Percentiles rank a stretch among this genome's conserved stretches.
These are phyloP conservation scores for Callipepla californica DNA, from an alignment of 2,113 vertebrate species.

Conservation along the genomic window DNA sequence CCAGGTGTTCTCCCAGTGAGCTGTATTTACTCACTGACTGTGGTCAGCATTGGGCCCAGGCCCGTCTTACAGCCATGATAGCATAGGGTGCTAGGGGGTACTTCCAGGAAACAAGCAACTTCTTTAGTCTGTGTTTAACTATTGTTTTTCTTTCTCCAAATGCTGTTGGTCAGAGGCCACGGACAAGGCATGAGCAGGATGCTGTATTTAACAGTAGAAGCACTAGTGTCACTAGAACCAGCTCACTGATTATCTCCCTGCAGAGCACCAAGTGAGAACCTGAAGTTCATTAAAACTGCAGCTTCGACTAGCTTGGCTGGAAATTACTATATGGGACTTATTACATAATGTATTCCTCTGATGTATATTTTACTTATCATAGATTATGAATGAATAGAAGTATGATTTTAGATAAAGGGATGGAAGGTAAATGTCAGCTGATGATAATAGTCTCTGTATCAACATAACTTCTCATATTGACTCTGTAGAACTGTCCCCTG, in stretches of 20 bases:
- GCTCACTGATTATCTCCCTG: not conserved
- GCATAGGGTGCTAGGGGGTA: not conserved
- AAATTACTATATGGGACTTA: constrained; percentile 31
- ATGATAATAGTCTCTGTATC: constrained; percentile 60
- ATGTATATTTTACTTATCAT: constrained; percentile 65
- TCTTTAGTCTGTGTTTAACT: not conserved
- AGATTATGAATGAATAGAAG: constrained; percentile 65
- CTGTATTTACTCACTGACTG: not conserved
- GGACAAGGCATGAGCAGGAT: not conserved
- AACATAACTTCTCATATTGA: constrained; percentile 48
- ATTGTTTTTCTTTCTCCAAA: not conserved
- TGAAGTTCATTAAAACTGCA: constrained; percentile 53
- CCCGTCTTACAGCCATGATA: not conserved
- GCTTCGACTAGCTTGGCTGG: constrained; percentile 17
- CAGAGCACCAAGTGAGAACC: not conserved
- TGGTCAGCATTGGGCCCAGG: not conserved
- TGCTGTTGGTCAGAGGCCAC: not conserved
- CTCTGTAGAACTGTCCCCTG: constrained; percentile 22
- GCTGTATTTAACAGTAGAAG: not conserved
- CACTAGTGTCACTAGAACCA: not conserved
- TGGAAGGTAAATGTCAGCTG: constrained; percentile 71
- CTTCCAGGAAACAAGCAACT: not conserved
- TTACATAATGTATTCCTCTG: constrained; percentile 26
- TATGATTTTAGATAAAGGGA: constrained; percentile 35
- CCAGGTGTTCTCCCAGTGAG: not conserved